Evolutionary conservation across 2,888 invertebrate genomes (phyloP), one percentile per base, ranked within the genome.

Genomic region (Philhelius pedissequus): DNA sequence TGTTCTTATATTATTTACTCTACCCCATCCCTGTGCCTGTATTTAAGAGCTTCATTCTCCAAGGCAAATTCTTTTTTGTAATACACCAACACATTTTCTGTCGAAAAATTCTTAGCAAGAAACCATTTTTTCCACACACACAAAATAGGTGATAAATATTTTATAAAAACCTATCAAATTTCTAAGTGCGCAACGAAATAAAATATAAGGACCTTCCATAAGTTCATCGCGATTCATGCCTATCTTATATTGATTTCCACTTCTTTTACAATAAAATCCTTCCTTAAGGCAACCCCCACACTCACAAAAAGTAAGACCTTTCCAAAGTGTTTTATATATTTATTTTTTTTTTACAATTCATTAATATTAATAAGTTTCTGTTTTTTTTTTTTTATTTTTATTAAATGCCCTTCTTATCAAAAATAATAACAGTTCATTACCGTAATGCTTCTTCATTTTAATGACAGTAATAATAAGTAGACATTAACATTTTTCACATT

Each of bases 371-470:
- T 43, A 48, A 48, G 30, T 45, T 25, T 13, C 4, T 48, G 18
- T 32, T 48, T 3, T 32, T 32, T n/a, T 32, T 22, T 7, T 40
- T 32, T 32, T n/a, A 20, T 22, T 7, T 40, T 6, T 22, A 35
- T 56, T 27, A 32, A 62, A 45, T 48, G 30, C 27, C 25, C 25
- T 74, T 25, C 32, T 50, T 50, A 64, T 64, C 64, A 27, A 48
- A 52, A 74, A 64, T n/a, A 54, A 75, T 81, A 64, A 75, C 60
- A 40, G 56, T 81, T 80, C 74, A 75, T 80, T 69, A 56, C 54
- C 38, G 27, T 48, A 35, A 62, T 62, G 56, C 70, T 52, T 52
- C 25, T 9, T 30, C 52, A 32, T 32, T 71, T 80, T 80, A 75
- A 80, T 56, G 76, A 40, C 48, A 52, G 56, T 76, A 48, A 62